Base-by-base conservation (phyloP, 2,797 vertebrate genomes). In the Pangasius mekongensis region DNA sequence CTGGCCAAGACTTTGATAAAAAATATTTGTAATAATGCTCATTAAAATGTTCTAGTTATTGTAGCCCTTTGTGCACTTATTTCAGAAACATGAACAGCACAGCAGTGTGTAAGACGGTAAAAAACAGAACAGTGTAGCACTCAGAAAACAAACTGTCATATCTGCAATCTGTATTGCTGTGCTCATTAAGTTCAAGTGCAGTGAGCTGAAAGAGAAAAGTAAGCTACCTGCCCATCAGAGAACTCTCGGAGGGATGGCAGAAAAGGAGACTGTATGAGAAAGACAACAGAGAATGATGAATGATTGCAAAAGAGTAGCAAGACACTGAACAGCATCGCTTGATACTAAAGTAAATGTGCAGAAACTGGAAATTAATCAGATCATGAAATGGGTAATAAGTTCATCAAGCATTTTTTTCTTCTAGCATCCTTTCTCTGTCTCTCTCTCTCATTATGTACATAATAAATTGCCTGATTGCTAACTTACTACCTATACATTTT, bases 111-210 rank as follows among this genome's bases (percentile, higher is more conserved):
- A 33, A 60, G 66, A 69, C 1, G 30, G 36, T 24, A 86, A 43
- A n/a, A 60, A 60, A 16, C 71, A 84, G 56, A 18, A 87, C 74
- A 81, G 86, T 85, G 30, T 52, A 88, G 81, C 52, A 20, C 24
- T 62, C 47, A 81, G 71, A 83, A 87, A 89, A 87, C 66, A 86
- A 87, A 88, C 62, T 24, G 64, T 81, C 85, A 89, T 54, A 52
- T 89, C 83, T 84, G 85, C 87, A 89, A 82, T 90, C 89, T 87
- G 85, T 84, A 89, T 89, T 84, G 80, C 82, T 85, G 66, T 89
- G 87, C 88, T 91, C 87, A 91, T 92, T 92, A 92, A 82, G 78
- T 84, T 77, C 67, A 84, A 88, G 84, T 87, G 86, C 87, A 89
- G 84, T 85, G 74, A 91, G 87, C 88, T 89, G 90, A 88, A 88